Conservation (phyloP, 2,113 vertebrate species). For the Pteropus alecto region DNA sequence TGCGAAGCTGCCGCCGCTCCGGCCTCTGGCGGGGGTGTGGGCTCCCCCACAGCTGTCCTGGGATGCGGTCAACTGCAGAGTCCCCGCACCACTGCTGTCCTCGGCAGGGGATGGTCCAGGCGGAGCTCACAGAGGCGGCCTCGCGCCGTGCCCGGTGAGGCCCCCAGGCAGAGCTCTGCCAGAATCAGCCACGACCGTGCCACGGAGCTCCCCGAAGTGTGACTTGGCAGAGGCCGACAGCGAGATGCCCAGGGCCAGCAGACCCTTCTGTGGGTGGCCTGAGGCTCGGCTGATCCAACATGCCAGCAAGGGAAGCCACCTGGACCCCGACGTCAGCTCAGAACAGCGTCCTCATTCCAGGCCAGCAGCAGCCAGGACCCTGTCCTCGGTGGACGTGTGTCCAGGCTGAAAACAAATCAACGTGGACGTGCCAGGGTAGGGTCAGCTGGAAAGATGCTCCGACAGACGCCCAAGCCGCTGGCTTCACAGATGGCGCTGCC, state of each 20-base stretch:
- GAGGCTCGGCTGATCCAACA: no score
- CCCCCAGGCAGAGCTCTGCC: not conserved
- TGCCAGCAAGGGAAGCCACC: fast-evolving
- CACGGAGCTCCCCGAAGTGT: not conserved
- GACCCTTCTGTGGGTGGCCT: fast-evolving
- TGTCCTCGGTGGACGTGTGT: fast-evolving
- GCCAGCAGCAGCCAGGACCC: no score
- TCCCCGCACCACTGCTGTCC: fast-evolving
- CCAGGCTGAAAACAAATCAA: no score
- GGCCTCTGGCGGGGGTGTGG: fast-evolving
- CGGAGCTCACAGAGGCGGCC: fast-evolving
- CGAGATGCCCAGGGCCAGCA: fast-evolving
- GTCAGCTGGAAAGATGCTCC: not conserved
- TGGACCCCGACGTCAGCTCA: fast-evolving
- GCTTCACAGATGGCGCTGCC: not conserved
- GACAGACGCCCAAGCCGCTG: not conserved
- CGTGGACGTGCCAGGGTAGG: fast-evolving
- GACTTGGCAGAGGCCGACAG: fast-evolving
- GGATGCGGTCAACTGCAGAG: fast-evolving
- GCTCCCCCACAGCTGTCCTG: not conserved
- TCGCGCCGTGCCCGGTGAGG: fast-evolving
- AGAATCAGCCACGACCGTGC: fast-evolving
- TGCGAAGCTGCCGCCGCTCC: not conserved
- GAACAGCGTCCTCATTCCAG: fast-evolving
- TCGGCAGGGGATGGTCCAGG: fast-evolving